Evolutionary conservation across 2,797 vertebrate genomes (phyloP).

Genomic region (Tragelaphus eurycerus): DNA sequence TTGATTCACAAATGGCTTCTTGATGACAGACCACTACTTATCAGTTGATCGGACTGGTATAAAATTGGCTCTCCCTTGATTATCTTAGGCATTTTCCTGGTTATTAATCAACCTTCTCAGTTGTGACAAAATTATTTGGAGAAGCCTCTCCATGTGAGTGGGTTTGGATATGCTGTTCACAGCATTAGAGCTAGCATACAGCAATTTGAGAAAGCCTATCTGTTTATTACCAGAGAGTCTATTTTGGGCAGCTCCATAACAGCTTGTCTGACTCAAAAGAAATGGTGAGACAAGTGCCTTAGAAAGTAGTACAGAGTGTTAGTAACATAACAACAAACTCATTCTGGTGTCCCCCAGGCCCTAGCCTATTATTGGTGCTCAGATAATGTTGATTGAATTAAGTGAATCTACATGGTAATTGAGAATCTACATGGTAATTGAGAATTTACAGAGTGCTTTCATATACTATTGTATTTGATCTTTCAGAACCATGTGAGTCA

Average conservation of each 20-base stretch:
- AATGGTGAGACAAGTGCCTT: background rate
- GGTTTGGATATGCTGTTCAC: background rate
- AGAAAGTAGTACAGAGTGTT: background rate
- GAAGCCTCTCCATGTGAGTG: background rate
- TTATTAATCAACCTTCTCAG: background rate
- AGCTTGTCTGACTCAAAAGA: background rate
- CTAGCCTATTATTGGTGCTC: background rate
- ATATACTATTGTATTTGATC: constrained; percentile 6
- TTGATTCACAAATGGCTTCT: constrained; percentile 3
- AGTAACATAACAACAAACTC: background rate
- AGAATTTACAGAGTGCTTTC: constrained; percentile 1
- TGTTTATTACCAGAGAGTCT: background rate
- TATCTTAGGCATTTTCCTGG: constrained; percentile 1
- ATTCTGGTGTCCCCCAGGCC: background rate
- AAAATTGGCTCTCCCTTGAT: constrained; percentile 3
- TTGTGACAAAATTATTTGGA: background rate
- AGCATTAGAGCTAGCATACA: background rate
- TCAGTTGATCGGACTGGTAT: background rate
- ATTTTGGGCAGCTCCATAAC: background rate
- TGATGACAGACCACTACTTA: background rate
- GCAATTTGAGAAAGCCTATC: background rate
- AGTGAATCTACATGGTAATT: background rate
- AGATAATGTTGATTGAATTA: background rate
- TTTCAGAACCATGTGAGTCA: background rate
- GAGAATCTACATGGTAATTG: background rate